Evolutionary conservation across 2,797 vertebrate genomes (phyloP).

Genomic region (Aeoliscus strigatus): DNA sequence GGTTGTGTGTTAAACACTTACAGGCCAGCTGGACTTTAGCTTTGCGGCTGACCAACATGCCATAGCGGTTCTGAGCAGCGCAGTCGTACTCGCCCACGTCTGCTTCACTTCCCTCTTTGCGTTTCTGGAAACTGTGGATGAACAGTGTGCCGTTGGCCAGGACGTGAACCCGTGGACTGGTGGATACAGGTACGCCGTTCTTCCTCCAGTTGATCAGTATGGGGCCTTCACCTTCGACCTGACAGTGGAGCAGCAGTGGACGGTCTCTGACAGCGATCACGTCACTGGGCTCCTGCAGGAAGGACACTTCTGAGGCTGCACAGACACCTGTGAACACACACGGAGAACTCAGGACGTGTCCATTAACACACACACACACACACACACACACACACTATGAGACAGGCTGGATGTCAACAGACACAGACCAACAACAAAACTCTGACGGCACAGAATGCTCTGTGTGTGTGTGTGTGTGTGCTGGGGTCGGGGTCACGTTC

Average conservation of each 20-base stretch:
- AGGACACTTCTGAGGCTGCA: conserved; percentile 69
- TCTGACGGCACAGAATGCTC: conserved; percentile 32
- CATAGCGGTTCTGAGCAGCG: conserved; percentile 67
- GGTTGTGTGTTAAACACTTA: conserved; percentile 48
- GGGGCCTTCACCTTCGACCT: conserved; percentile 68
- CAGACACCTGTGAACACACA: too few relatives aligned
- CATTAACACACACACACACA: too few relatives aligned
- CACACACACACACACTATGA: too few relatives aligned
- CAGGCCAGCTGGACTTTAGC: conserved; percentile 72
- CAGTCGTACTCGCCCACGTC: conserved; percentile 72
- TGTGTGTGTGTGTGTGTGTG: too few relatives aligned
- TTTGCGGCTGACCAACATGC: conserved; percentile 74
- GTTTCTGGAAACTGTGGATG: conserved; percentile 68
- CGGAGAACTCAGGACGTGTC: too few relatives aligned
- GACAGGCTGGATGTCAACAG: conserved; percentile 50
- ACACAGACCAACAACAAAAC: conserved; percentile 58
- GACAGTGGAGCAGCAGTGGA: conserved; percentile 69
- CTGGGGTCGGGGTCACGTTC: conserved; percentile 63
- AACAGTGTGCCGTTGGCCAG: conserved; percentile 69
- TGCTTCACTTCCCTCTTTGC: conserved; percentile 43
- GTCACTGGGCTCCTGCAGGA: conserved; percentile 69
- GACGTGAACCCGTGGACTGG: conserved; percentile 41
- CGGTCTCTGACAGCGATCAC: conserved; percentile 69
- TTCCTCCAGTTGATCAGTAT: conserved; percentile 68
- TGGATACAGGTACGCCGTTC: conserved; percentile 55